Evolutionary conservation across 1,140 invertebrate genomes (phyloP), one percentile per base, ranked within the genome.

Genomic region (Drosophila funebris): DNA sequence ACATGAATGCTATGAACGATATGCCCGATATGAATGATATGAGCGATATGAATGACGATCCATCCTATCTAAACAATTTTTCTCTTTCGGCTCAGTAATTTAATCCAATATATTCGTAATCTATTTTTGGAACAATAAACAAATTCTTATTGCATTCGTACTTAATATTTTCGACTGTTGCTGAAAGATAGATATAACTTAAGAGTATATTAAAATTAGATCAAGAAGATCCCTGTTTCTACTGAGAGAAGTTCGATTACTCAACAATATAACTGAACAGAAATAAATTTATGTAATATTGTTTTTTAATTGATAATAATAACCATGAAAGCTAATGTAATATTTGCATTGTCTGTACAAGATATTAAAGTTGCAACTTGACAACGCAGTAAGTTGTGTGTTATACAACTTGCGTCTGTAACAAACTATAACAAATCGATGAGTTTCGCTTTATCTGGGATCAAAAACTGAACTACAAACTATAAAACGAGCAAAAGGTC

Each of bases 341-440:
- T 29, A 4, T 29, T 13, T 36, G 0, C n/a, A 37, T 11, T n/a
- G 4, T 4, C n/a, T 37, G 9, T 2, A n/a, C n/a, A n/a, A n/a
- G n/a, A n/a, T n/a, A 22, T 27, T 50, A 16, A 3, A 18, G n/a
- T 14, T 48, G 13, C 5, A 8, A 7, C n/a, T 29, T 14, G 13
- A 31, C 13, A 6, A 36, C 5, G n/a, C 33, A 1, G 0, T 36
- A 2, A 13, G 3, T 54, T 54, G 14, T n/a, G n/a, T n/a, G n/a
- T 9, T 4, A 24, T 22, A 7, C 20, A 46, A 48, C 24, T 27
- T 0, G 4, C 3, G 8, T 48, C 18, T 22, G 11, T 6, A n/a
- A 46, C 14, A 18, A 46, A 27, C 16, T 22, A 13, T 48, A 18
- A 36, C 13, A 9, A 61, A 61, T 61, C 43, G 14, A 61, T 61